Base-by-base conservation (phyloP, 2,888 invertebrate species). In the Bimastos eiseni region DNA sequence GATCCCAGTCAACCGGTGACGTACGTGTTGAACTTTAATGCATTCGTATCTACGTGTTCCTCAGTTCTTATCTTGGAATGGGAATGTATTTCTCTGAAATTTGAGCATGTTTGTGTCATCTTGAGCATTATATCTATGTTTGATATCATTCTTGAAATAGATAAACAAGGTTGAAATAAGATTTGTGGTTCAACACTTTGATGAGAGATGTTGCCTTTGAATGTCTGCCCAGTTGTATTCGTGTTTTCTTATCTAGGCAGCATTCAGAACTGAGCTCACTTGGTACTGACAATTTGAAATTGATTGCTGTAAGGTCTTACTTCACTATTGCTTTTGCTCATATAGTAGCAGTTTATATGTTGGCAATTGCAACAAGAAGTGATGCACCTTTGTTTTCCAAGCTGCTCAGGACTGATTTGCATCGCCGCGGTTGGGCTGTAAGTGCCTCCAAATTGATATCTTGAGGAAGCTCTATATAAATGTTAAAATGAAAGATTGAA, bases 1-100 rank as follows among this genome's bases (percentile, higher is more conserved):
- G 99, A 99, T 95, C 98, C 99, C 89, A 97, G 97, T 34, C 93
- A 92, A 88, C 91, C 93, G 30, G 88, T 92, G 36, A 92, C 92
- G 93, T 93, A 90, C 91, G 92, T 93, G 49, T 70, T 17, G 3
- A 70, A 70, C n/a, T 70, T 70, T n/a, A 49, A 21, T 49, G 49
- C 24, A 24, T 49, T 49, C 49, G 24, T 49, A 21, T 24, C 2
- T 2, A 44, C 19, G 24, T 24, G 49, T 24, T 13, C 41, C 17
- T 41, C 49, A 24, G 11, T 49, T 49, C 24, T 24, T 49, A 5
- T 49, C 6, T 6, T 24, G n/a, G n/a, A 70, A 70, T 70, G 13
- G 30, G 70, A 70, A 70, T 70, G 30, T 70, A 55, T 55, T 70
- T 70, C 8, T 70, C 8, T 70, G 30, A 30, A 70, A n/a, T 70